These are phyloP conservation scores for Pelusios castaneus DNA, from an alignment of 2,113 vertebrate species.

Conservation along the genomic window DNA sequence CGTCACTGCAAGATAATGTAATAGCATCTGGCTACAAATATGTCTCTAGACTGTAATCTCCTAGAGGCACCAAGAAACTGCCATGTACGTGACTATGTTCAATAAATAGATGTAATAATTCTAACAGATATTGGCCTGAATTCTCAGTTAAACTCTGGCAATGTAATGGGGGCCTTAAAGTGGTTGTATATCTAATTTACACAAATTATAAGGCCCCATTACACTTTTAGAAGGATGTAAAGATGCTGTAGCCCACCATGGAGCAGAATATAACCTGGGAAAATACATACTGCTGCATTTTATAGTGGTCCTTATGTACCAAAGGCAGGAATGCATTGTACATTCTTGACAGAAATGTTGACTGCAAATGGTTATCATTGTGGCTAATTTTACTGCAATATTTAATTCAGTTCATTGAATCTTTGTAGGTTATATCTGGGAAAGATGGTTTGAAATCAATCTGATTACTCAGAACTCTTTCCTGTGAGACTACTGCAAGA, in stretches of 20 bases:
- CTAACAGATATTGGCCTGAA: neutral
- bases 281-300: neutral
- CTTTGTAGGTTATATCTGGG: neutral
- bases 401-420: neutral
- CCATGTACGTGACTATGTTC: neutral
- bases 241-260: neutral
- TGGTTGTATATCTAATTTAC: neutral
- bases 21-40: neutral
- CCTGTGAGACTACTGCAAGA: neutral
- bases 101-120: slow-evolving; percentile 4
- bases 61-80: neutral
- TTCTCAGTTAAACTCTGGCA: neutral
- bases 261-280: neutral
- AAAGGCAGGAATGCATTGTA: neutral
- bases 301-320: neutral
- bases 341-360: neutral
- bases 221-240: neutral
- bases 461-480: slow-evolving; percentile 6
- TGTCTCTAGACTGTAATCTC: neutral
- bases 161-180: neutral
- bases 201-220: slow-evolving; percentile 8
- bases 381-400: neutral
- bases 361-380: neutral
- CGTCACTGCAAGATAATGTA: neutral
- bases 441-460: neutral